Base-by-base conservation (phyloP, 2,113 vertebrate genomes). In the Ailurus styani region DNA sequence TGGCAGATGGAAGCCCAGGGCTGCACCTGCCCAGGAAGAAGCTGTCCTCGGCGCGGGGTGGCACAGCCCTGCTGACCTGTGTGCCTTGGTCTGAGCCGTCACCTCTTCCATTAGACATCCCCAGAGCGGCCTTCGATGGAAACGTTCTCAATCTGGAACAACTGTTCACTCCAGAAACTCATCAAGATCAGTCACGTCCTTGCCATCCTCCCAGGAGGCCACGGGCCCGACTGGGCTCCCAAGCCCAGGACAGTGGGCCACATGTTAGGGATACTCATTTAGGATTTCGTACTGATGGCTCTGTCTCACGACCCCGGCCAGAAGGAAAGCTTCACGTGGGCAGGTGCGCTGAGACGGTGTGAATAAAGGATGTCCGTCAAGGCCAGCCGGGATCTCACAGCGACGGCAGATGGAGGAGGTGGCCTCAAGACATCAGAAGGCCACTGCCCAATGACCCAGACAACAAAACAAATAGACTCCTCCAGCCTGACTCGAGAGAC, bases 231-330 rank as follows among this genome's bases (percentile, higher is more conserved):
- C 0, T 25, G n/a, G 85, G 72, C 45, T 70, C 66, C 50, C 0
- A 2, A 47, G 40, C 52, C 83, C 54, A n/a, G 66, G 55, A 54
- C 8, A 47, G 45, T 0, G 1, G 40, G 25, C 52, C 31, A 42
- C 29, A 37, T 0, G 0, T 66, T 4, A 50, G 14, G 18, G 70
- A 72, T 1, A 6, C 40, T 62, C 6, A 4, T 4, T 11, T 25
- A 54, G 60, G 70, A 57, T 13, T 6, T 57, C 52, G 7, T 0
- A 20, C 6, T 23, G 3, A 13, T 14, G 21, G 14, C 64, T 34
- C n/a, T 2, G 45, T n/a, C 52, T 54, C 79, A 54, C 0, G 2
- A 50, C 20, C 31, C 54, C 29, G n/a, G 73, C 17, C 15, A 52
- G 62, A 60, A 2, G 14, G 40, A 23, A 13, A 15, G 15, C 64